phyloP scores from a whole-genome alignment of 1,140 invertebrate species.

The Polypedilum pembai region DNA sequence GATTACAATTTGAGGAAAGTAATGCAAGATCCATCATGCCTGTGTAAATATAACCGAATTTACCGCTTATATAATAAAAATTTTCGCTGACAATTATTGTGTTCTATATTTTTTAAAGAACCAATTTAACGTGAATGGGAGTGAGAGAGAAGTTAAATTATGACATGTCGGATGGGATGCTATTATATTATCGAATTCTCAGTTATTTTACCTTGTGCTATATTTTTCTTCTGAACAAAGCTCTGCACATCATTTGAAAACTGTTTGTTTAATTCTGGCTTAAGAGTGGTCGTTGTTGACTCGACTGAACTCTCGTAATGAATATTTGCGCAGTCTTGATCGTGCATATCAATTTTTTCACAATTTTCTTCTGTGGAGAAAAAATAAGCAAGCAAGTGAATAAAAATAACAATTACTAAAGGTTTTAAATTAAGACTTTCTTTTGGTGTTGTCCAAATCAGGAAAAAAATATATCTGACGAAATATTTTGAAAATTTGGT shows the following conservation, averaged over 20 bases:
- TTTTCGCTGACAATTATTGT: background rate
- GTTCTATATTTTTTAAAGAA: conserved; percentile 1
- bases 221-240: conserved; percentile 18
- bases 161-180: background rate
- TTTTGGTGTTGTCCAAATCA: no score
- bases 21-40: conserved; percentile 83
- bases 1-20: conserved; percentile 77
- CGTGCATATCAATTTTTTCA: no score
- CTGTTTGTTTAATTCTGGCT: background rate
- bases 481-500: no score
- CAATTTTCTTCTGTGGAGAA: no score
- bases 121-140: background rate
- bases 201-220: background rate
- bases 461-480: no score
- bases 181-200: background rate
- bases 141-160: background rate
- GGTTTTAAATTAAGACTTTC: no score
- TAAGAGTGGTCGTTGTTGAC: background rate
- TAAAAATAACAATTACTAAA: no score
- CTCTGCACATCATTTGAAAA: background rate
- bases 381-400: no score
- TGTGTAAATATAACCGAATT: conserved; percentile 21
- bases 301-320: background rate
- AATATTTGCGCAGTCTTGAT: no score
- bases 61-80: background rate